Percentiles rank a stretch among this genome's conserved stretches.
These are phyloP conservation scores for Peucedramus taeniatus DNA, from an alignment of 2,113 vertebrate genomes.

Conservation along the genomic window DNA sequence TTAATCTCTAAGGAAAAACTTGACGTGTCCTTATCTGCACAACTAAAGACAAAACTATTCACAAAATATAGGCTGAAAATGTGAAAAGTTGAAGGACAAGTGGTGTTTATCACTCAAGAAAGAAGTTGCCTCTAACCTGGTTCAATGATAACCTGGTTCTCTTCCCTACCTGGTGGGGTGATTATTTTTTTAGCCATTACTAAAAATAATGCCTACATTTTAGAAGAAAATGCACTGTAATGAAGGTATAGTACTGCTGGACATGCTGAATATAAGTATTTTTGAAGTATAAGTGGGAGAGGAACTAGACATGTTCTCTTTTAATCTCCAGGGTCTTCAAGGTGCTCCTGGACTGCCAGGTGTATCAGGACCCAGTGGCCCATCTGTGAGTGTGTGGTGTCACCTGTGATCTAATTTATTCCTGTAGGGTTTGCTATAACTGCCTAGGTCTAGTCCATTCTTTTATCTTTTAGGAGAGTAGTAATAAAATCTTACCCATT, in stretches of 20 bases:
- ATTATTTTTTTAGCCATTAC: neutral
- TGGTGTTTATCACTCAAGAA: neutral
- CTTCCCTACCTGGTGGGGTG: neutral
- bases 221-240: neutral
- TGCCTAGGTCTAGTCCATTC: neutral
- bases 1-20: neutral
- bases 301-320: neutral
- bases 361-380: constrained; percentile 78
- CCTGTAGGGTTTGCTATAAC: neutral
- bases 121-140: neutral
- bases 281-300: neutral
- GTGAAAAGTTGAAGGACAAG: neutral
- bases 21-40: neutral
- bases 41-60: neutral
- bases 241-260: neutral
- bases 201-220: neutral
- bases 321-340: constrained; percentile 77
- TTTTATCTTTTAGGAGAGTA: neutral
- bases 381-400: constrained; percentile 74
- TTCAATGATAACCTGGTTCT: neutral
- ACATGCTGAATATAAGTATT: neutral
- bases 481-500: neutral
- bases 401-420: neutral
- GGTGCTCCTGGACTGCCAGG: constrained; percentile 87
- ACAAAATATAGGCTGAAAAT: neutral